Base-by-base conservation (phyloP, 2,888 invertebrate genomes). In the Oeneis ivallda region DNA sequence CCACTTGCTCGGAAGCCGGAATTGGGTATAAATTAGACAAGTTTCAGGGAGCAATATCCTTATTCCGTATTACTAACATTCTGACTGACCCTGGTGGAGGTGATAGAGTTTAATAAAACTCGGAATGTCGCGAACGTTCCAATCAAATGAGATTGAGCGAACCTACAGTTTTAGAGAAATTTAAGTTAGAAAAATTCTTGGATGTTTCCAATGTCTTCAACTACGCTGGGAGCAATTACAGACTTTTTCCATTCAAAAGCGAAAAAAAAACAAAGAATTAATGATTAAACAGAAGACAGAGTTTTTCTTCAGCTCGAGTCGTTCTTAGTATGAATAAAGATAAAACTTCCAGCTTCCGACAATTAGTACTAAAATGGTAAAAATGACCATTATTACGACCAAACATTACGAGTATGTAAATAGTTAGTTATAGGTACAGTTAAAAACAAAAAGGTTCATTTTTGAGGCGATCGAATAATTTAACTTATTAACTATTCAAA, bases 11-110 rank as follows among this genome's bases (percentile, higher is more conserved):
- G 67, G 70, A 80, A 82, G 80, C 69, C 69, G 66, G 82, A 84
- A 84, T 84, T 81, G 80, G 84, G 84, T 77, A 89, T 90, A 89
- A 89, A 88, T 88, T 84, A 81, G 77, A 76, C 79, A 87, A 88
- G 85, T 88, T 87, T 88, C 87, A 86, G 85, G 85, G 81, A 84
- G 87, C 87, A 87, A 88, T 88, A 87, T 88, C 87, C 87, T 81
- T 82, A 84, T 85, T 52, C 85, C 83, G 82, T 83, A 77, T 79
- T 83, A 80, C 79, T 80, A 85, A 86, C 87, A 87, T 88, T 86
- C 41, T 34, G 43, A 53, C 43, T 50, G 45, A 45, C 43, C 45
- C 53, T 19, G 54, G 43, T 37, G 45, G 19, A 60, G 49, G 60
- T 49, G 47, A 45, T 41, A 61, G 19, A 19, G 39, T 60, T 37